Conservation (phyloP, 2,113 vertebrate genomes). For the Laterallus jamaicensis region DNA sequence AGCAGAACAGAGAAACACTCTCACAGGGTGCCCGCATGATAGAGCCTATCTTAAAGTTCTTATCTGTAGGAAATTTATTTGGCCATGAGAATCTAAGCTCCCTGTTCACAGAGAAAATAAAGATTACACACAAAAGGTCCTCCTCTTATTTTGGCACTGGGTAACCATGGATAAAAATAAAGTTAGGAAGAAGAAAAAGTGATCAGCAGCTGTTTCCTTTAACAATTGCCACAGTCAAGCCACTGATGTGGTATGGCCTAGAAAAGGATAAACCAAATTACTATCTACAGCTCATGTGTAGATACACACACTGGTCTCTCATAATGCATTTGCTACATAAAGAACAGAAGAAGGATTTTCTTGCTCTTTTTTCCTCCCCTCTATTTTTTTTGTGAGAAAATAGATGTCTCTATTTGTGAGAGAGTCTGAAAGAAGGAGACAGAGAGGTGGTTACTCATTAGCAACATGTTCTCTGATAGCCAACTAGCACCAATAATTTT, state of each 20-base stretch:
- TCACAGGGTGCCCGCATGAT: background rate
- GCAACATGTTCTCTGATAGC: accelerated
- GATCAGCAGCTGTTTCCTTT: background rate
- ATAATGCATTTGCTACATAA: background rate
- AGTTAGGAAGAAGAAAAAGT: background rate
- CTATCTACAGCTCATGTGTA: background rate
- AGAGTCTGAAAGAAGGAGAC: background rate
- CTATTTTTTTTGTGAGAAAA: background rate
- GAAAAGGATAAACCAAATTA: background rate
- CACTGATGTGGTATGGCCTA: background rate
- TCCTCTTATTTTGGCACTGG: conserved; percentile 7
- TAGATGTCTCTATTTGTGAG: background rate
- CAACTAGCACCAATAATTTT: background rate
- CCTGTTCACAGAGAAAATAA: conserved; percentile 14
- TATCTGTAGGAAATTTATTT: conserved; percentile 12
- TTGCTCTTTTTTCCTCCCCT: background rate
- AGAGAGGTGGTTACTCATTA: background rate
- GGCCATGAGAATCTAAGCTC: conserved; percentile 33
- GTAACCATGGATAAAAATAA: conserved; percentile 21
- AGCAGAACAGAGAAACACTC: background rate
- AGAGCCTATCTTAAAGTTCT: conserved; percentile 2
- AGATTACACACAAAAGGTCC: background rate
- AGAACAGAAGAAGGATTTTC: background rate
- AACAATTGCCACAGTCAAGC: background rate
- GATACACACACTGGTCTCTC: background rate